Evolutionary conservation across 2,113 vertebrate genomes (phyloP), one percentile per base, ranked within the genome.

Genomic region (Mobula hypostoma): DNA sequence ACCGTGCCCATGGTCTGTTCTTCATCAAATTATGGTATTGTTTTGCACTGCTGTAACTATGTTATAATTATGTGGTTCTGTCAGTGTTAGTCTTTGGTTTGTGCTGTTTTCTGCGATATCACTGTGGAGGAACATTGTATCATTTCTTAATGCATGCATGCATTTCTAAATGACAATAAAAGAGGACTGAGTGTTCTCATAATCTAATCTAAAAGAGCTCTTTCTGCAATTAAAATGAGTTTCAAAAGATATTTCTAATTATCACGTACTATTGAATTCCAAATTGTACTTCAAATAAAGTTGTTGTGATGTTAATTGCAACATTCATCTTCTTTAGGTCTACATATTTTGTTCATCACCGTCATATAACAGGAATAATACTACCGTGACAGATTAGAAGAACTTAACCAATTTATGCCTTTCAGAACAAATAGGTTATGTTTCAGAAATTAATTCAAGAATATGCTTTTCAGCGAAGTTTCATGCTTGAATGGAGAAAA

Each of bases 391-490:
- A 90, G 61, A 90, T 63, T 32, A 9, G n/a, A 68, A 68, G 61
- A 32, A 90, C 27, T 90, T 68, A 66, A 66, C 29, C 29, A 32
- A 90, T 68, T 15, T n/a, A 90, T 36, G 61, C 63, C 27, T 91
- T 91, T 70, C 88, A 66, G 48, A 91, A 68, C 82, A 85, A 85
- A 56, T 68, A 91, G 61, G 68, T 17, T 40, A 63, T 58, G 82
- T 36, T 91, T 66, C 63, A 66, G 88, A 91, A 91, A 91, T 91
- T 70, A 91, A 91, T 91, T 91, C 66, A 91, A 70, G n/a, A 68
- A 70, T 70, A 5, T 36, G 88, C 36, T 91, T 91, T 36, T 68
- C 61, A 90, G 27, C n/a, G 32, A 68, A 70, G 88, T 17, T 91
- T 91, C 88, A 91, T 63, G 70, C n/a, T 91, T 68, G 88, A 91